Evolutionary conservation across 2,113 vertebrate species (phyloP).

Genomic region (Tragelaphus buxtoni): DNA sequence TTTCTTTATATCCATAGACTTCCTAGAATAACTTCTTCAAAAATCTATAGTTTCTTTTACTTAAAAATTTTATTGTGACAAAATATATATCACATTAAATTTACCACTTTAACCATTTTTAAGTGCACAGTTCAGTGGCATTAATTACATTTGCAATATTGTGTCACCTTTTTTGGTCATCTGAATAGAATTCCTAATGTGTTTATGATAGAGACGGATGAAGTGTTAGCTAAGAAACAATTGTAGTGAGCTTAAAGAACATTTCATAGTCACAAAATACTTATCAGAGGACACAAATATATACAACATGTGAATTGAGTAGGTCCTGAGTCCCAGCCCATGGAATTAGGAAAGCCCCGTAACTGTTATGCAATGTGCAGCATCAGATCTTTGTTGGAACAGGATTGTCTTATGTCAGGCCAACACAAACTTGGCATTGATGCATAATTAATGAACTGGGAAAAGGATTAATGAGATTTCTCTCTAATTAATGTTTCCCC

Average conservation of each 20-base stretch:
- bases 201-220: not conserved
- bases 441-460: constrained; percentile 66
- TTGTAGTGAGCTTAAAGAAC: not conserved
- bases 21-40: not conserved
- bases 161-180: not conserved
- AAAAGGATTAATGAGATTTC: constrained; percentile 57
- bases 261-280: not conserved
- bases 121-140: not conserved
- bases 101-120: not conserved
- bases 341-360: not conserved
- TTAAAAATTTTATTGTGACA: not conserved
- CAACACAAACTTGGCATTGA: constrained; percentile 58
- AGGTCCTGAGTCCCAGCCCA: not conserved
- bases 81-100: not conserved
- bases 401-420: not conserved
- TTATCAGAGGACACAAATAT: not conserved
- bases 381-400: not conserved
- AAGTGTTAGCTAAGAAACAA: constrained; percentile 13
- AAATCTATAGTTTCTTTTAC: not conserved
- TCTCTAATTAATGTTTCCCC: constrained; percentile 55
- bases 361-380: not conserved
- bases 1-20: not conserved
- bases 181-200: not conserved
- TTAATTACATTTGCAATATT: not conserved
- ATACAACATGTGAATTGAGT: not conserved